Evolutionary conservation across 2,797 vertebrate species (phyloP), one percentile per base, ranked within the genome.

Genomic region (Percopsis omiscomaycus): DNA sequence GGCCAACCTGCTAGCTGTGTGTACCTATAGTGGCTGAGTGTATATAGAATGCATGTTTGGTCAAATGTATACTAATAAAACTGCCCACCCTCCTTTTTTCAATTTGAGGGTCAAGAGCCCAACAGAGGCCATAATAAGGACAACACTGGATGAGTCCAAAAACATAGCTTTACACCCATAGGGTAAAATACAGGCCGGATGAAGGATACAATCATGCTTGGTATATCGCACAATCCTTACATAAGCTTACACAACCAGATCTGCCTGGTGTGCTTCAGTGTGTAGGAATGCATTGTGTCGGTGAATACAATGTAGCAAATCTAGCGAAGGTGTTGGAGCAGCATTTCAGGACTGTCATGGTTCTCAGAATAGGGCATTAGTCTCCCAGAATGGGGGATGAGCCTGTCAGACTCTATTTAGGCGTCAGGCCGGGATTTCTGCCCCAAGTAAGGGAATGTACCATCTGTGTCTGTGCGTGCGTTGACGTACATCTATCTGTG

Each of bases 341-440:
- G 78, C 61, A 73, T 66, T 80, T 75, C 55, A 30, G 54, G n/a
- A 29, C 73, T 69, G 82, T 80, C 81, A 77, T 52, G 78, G 61
- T 76, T 88, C 78, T 84, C 82, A 77, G 57, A 70, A 64, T 63
- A 29, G 55, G 61, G 66, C 59, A 70, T 83, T 74, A 66, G 69
- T 75, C 60, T 74, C 59, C 62, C 65, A 65, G 77, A 77, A 81
- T 50, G 58, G 75, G 66, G 76, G 73, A 76, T 63, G 60, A 48
- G 68, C 61, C 69, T 73, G 84, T 86, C 80, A 77, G 66, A 78
- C 56, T 78, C 14, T 13, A 60, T 83, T 84, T 69, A 75, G 77
- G 75, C 66, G 62, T 66, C 63, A 62, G 55, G 63, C 66, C 54
- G n/a, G 32, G 64, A 55, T 61, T 28, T 47, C 42, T 45, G 54